phyloP scores from a whole-genome alignment of 2,888 invertebrate genomes.

The Drosophila cracens region DNA sequence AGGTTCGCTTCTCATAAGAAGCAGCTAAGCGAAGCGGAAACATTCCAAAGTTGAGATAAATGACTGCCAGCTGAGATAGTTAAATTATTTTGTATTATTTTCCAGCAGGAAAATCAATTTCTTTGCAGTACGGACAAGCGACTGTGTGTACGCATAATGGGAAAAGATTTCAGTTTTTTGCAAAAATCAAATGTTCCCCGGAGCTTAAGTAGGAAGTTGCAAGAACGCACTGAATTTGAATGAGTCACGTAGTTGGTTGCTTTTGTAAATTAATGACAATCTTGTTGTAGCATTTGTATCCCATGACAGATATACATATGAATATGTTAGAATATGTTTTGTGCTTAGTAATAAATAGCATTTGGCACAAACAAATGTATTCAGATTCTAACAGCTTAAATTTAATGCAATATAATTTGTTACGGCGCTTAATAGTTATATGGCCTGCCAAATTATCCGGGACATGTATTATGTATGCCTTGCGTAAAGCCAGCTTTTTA shows the following conservation, averaged over 20 bases:
- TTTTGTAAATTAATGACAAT: slow-evolving; percentile 6
- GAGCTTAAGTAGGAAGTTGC: no score
- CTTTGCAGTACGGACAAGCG: not conserved
- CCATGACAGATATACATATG: not conserved
- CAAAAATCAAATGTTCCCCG: not conserved
- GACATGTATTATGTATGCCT: slow-evolving; percentile 15
- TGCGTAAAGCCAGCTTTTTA: slow-evolving; percentile 18
- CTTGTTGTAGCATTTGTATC: not conserved
- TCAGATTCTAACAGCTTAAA: not conserved
- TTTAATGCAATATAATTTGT: not conserved
- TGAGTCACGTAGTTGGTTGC: slow-evolving; percentile 5
- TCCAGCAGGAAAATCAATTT: not conserved
- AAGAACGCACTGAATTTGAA: not conserved
- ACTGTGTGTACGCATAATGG: not conserved
- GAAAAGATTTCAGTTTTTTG: not conserved
- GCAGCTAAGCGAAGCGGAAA: not conserved
- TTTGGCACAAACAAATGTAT: not conserved
- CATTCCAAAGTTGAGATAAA: slow-evolving; percentile 14
- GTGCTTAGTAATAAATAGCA: not conserved
- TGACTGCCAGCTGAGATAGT: not conserved
- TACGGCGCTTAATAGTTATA: not conserved
- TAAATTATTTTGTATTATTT: not conserved
- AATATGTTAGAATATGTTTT: not conserved
- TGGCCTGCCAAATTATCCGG: slow-evolving; percentile 19
- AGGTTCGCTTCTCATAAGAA: slow-evolving; percentile 17